These are phyloP conservation scores for Campylomormyrus tamandua DNA, from an alignment of 2,113 vertebrate genomes.

Conservation along the genomic window DNA sequence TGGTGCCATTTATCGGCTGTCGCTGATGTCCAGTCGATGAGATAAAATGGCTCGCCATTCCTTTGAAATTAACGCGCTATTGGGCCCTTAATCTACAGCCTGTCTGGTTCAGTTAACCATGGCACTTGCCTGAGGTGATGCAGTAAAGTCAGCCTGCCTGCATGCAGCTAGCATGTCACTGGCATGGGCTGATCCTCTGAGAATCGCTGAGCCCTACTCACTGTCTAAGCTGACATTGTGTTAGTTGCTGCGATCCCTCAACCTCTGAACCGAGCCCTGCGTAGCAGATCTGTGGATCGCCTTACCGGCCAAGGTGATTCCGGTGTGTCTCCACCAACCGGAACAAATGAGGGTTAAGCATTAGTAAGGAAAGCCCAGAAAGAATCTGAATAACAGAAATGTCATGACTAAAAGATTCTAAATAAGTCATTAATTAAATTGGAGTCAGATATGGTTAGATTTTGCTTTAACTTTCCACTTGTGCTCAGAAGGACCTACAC, in stretches of 20 bases:
- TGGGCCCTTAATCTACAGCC: neutral
- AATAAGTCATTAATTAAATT: neutral
- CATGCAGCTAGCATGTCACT: neutral
- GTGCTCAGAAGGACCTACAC: neutral
- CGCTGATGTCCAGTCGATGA: constrained; percentile 46
- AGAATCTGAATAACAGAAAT: neutral
- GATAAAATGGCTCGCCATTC: constrained; percentile 31
- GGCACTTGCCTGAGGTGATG: neutral
- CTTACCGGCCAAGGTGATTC: neutral
- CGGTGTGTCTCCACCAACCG: neutral
- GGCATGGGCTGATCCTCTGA: neutral
- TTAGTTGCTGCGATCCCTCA: neutral
- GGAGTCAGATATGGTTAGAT: neutral
- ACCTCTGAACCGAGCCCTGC: neutral
- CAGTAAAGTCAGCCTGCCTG: neutral
- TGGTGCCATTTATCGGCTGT: constrained; percentile 50
- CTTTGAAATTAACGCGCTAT: neutral
- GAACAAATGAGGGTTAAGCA: neutral
- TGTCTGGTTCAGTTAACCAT: neutral
- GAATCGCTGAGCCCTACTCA: neutral
- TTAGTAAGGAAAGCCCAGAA: neutral
- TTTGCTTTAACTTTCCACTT: neutral
- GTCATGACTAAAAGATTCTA: neutral
- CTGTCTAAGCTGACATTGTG: neutral
- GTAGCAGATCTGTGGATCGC: neutral